Conservation (phyloP, 2,888 invertebrate species). For the Caenorhabditis sp. region DNA sequence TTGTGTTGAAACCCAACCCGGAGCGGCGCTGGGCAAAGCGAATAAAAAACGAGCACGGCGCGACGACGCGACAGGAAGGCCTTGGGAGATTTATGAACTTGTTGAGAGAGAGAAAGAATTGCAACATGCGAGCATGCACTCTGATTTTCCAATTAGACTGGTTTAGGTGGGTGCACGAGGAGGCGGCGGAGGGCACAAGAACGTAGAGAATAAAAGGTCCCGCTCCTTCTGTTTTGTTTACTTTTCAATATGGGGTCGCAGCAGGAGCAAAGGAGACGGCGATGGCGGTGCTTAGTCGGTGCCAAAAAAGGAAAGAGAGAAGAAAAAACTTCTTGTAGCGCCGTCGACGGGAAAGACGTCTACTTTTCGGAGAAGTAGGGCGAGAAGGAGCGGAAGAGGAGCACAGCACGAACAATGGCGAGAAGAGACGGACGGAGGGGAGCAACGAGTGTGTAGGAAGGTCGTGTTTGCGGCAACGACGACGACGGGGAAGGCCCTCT, state of each 20-base stretch:
- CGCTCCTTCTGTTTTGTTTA: slow-evolving; percentile 23
- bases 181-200: not conserved
- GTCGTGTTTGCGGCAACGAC: slow-evolving; percentile 36
- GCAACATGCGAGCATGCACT: slow-evolving; percentile 10
- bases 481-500: too few relatives aligned
- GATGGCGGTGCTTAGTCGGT: not conserved
- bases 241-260: slow-evolving; percentile 30
- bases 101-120: not conserved
- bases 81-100: slow-evolving; percentile 31
- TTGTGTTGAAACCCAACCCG: slow-evolving; percentile 13
- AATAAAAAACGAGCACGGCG: slow-evolving; percentile 2
- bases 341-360: slow-evolving; percentile 26
- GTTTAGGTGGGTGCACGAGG: slow-evolving; percentile 39
- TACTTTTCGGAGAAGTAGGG: slow-evolving; percentile 47
- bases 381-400: slow-evolving; percentile 37
- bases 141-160: slow-evolving; percentile 25
- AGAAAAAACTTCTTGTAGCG: slow-evolving; percentile 43
- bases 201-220: not conserved
- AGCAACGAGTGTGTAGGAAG: slow-evolving; percentile 14
- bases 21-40: not conserved
- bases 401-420: slow-evolving; percentile 32
- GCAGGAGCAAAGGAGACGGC: not conserved
- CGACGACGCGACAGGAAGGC: slow-evolving; percentile 8
- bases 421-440: slow-evolving; percentile 4
- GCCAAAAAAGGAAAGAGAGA: slow-evolving; percentile 35